A percentile compares a stretch with the other conserved stretches of the same genome.
These are phyloP conservation scores for Drosophila simulans DNA, from an alignment of 1,140 invertebrate genomes.

Conservation along the genomic window DNA sequence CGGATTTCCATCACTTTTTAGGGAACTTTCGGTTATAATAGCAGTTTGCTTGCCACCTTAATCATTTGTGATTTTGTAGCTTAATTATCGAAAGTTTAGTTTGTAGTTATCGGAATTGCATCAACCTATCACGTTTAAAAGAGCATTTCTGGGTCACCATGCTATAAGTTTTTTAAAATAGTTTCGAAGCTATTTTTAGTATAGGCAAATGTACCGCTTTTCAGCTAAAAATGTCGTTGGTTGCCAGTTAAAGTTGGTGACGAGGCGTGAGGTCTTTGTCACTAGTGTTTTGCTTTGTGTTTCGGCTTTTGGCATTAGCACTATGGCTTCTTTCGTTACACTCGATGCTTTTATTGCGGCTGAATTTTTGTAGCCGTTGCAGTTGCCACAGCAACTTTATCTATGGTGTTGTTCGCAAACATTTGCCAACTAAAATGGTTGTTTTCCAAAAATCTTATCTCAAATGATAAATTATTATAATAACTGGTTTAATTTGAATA, in stretches of 20 bases:
- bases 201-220: no score
- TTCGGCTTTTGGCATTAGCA: slow-evolving; percentile 1
- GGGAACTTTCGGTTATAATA: no score
- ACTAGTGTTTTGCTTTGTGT: slow-evolving; percentile 1
- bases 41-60: no score
- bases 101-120: background rate
- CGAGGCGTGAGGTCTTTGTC: background rate
- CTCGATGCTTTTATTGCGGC: slow-evolving; percentile 9
- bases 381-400: slow-evolving; percentile 17
- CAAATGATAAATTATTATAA: background rate
- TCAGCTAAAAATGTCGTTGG: background rate
- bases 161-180: no score
- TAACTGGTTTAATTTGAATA: background rate
- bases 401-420: background rate
- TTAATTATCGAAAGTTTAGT: no score
- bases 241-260: background rate
- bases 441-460: background rate
- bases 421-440: background rate
- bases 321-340: slow-evolving; percentile 22
- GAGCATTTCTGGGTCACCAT: background rate
- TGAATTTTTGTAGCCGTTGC: slow-evolving; percentile 7
- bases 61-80: no score
- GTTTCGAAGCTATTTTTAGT: no score
- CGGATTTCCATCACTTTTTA: background rate
- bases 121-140: background rate